Base-by-base conservation (phyloP, 2,797 vertebrate genomes). In the Malacoctenus gilli region DNA sequence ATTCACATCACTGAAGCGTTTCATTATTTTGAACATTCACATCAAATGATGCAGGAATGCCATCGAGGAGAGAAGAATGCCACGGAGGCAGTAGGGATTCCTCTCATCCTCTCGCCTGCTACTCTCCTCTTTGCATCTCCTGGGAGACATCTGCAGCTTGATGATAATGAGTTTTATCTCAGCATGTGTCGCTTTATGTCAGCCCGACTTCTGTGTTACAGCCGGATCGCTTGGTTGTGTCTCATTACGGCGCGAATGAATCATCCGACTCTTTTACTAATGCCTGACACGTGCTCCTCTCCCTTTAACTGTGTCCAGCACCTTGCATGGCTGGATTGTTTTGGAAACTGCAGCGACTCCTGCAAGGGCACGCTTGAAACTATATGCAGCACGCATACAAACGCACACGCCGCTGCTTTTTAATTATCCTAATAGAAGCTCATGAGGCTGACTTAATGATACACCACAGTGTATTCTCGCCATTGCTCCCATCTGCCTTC, bases 121-220 rank as follows among this genome's bases (percentile, higher is more conserved):
- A 38, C 18, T 39, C 21, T 60, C 16, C 41, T 73, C 53, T 53
- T 30, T 10, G 30, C 32, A 41, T 77, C 77, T 77, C 59, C 52
- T 42, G 50, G 53, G 73, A 75, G 50, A 77, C 59, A 75, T 81
- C 72, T 83, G 82, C 70, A 67, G 69, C 58, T 73, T 56, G 50
- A 76, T 63, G 74, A 83, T 85, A 82, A 85, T 85, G 72, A 80
- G 41, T 69, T 80, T 77, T 67, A 82, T 85, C 71, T 62, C 64
- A 51, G 62, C 39, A 4, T 59, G 63, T 41, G 63, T 57, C 51
- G 38, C 32, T 74, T 77, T 57, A 56, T 68, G 76, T 68, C 54
- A 6, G 39, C 68, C 55, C 41, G 35, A 59, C 58, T 75, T 11
- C 1, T 47, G 53, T 23, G 20, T 31, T 15, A 32, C 42, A 66